Evolutionary conservation across 2,797 vertebrate species (phyloP), one percentile per base, ranked within the genome.

Genomic region (Morus bassanus): DNA sequence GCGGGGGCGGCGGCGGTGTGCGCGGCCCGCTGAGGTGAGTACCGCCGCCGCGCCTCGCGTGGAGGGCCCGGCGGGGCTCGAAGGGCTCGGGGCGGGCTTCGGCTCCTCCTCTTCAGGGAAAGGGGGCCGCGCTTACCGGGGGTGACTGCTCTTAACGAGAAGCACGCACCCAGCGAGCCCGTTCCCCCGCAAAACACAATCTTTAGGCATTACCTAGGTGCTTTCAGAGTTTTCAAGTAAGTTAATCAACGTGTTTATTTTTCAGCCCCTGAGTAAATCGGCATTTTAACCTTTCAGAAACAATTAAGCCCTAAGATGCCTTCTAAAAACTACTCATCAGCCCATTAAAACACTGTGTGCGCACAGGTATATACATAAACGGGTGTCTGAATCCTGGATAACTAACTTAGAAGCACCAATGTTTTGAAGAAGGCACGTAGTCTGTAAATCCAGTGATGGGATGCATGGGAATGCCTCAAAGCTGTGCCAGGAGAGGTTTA

Each of bases 311-410:
- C 18, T 13, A 25, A 46, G 17, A 6, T 60, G 25, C 43, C 16
- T 35, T 56, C 19, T 30, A 3, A 19, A 73, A 50, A 11, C 53
- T 37, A 2, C 16, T 22, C 7, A 1, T 17, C 4, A 1, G 1
- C 11, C 12, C 1, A 0, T 27, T 37, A 3, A 31, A 57, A 7
- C 9, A 17, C 4, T 0, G 0, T 2, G 4, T 60, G 53, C 9
- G 4, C 22, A 3, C 18, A 13, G 10, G 4, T 30, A 1, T 25
- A 2, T 37, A 8, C 23, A 4, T 24, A 31, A 17, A 56, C 10
- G 2, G 2, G 3, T 27, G 35, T 15, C 11, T 41, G 54, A 33
- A 7, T 51, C 1, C 1, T 7, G n/a, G 18, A 4, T 37, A 61
- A 15, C 43, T 13, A 4, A 10, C 6, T 28, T n/a, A 5, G 18